phyloP scores from a whole-genome alignment of 2,797 vertebrate species.

The Gallirallus australis region DNA sequence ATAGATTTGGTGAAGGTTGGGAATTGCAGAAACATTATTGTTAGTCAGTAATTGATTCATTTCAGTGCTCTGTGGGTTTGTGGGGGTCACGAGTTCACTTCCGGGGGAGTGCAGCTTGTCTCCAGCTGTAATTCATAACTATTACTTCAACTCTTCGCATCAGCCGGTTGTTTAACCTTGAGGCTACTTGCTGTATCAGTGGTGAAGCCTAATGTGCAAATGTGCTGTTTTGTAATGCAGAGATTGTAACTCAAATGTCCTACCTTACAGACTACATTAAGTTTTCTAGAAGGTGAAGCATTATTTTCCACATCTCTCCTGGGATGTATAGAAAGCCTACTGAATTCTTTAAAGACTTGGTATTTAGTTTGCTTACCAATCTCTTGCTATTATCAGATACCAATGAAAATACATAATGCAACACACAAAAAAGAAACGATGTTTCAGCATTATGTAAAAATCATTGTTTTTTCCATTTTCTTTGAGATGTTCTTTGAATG shows the following conservation, averaged over 20 bases:
- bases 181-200: slow-evolving; percentile 16
- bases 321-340: neutral
- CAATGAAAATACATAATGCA: neutral
- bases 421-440: neutral
- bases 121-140: slow-evolving; percentile 12
- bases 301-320: slow-evolving; percentile 30
- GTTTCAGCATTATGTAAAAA: slow-evolving; percentile 47
- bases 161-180: slow-evolving; percentile 66
- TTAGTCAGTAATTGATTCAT: slow-evolving; percentile 14
- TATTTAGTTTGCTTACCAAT: slow-evolving; percentile 28
- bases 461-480: neutral
- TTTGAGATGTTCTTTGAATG: neutral
- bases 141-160: slow-evolving; percentile 6
- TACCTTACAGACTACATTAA: slow-evolving; percentile 55
- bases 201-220: slow-evolving; percentile 60
- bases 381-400: slow-evolving; percentile 7
- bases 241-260: neutral
- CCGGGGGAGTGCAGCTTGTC: neutral
- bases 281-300: slow-evolving; percentile 58
- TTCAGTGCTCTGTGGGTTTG: neutral
- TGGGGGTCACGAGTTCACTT: slow-evolving; percentile 1
- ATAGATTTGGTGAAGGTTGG: neutral
- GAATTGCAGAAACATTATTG: neutral
- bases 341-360: slow-evolving; percentile 21
- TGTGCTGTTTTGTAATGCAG: slow-evolving; percentile 67